Evolutionary conservation across 2,797 vertebrate genomes (phyloP).

Genomic region (Gymnodraco acuticeps): DNA sequence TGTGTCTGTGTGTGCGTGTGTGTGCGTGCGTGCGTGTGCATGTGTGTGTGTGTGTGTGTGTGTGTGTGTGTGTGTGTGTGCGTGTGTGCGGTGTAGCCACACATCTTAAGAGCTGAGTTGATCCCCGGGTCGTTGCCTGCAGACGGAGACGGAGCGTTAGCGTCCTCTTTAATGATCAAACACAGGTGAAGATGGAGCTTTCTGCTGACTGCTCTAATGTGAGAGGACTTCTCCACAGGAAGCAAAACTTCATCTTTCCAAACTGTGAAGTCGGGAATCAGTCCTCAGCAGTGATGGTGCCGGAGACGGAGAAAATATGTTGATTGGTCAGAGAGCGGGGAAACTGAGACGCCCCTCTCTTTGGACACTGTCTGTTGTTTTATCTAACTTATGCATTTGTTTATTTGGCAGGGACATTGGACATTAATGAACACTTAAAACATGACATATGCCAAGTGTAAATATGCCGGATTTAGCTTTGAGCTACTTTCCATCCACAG

Average conservation of each 20-base stretch:
- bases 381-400: too few species aligned
- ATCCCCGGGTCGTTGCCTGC: slow-evolving; percentile 59
- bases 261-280: not conserved
- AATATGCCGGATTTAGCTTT: too few species aligned
- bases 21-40: not conserved
- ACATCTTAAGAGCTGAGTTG: slow-evolving; percentile 45
- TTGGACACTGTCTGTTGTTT: too few species aligned
- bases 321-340: not conserved
- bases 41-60: slow-evolving; percentile 16
- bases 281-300: not conserved
- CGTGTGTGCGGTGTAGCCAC: too few species aligned
- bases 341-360: not conserved
- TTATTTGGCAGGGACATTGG: too few species aligned
- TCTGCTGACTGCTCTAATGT: slow-evolving; percentile 38
- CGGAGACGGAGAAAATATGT: slow-evolving; percentile 7
- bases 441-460: too few species aligned
- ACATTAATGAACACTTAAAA: too few species aligned
- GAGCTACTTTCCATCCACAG: too few species aligned
- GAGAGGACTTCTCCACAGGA: not conserved
- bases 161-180: slow-evolving; percentile 60
- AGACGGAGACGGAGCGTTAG: slow-evolving; percentile 47
- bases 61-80: too few species aligned
- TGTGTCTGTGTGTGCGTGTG: not conserved
- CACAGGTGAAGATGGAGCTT: slow-evolving; percentile 44
- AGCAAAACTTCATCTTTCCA: slow-evolving; percentile 22